Base-by-base conservation (phyloP, 2,888 invertebrate genomes). In the Lordiphosa andalusiaca region DNA sequence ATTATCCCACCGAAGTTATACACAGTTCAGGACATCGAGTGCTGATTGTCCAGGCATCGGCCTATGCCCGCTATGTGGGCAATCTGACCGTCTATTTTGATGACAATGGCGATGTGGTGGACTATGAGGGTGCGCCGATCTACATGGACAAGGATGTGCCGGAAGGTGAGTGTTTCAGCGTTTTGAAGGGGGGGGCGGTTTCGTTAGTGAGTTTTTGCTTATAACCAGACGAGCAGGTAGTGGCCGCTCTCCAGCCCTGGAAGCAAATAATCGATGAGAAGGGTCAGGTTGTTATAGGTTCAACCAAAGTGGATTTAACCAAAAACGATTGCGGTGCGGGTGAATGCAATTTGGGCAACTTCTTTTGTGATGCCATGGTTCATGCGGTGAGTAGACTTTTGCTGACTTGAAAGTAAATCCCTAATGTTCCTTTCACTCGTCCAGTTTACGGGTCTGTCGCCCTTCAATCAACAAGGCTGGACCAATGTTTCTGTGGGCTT, bases 1-100 rank as follows among this genome's bases (percentile, higher is more conserved):
- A 91, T 0, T 96, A 96, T 89, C 96, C 96, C 0, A 93, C 93
- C 0, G 75, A 87, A 69, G 91, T 94, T 0, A 91, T 94, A 4
- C 91, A 90, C 10, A 92, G 93, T 67, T 74, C 71, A 36, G 88
- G 88, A 0, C 87, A 88, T 57, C 85, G 85, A 6, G 88, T 89
- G 2, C 89, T 93, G 7, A 91, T 95, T 44, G 94, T 94, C 12
- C 95, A 95, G 88, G 94, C 95, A 0, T 92, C 93, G 0, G 92
- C 93, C 53, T 94, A 92, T 88, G 93, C 93, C 1, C 93, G 93
- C 82, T 97, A 96, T 86, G 89, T 97, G 38, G 96, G 96, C 9
- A 92, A 93, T 85, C 90, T 97, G 48, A 92, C 93, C 23, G 91
- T 96, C 1, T 92, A 89, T 71, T 94, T 96, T 83, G 92, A 96